phyloP scores from a whole-genome alignment of 2,797 vertebrate genomes.

The Schizothorax lantsangensis region DNA sequence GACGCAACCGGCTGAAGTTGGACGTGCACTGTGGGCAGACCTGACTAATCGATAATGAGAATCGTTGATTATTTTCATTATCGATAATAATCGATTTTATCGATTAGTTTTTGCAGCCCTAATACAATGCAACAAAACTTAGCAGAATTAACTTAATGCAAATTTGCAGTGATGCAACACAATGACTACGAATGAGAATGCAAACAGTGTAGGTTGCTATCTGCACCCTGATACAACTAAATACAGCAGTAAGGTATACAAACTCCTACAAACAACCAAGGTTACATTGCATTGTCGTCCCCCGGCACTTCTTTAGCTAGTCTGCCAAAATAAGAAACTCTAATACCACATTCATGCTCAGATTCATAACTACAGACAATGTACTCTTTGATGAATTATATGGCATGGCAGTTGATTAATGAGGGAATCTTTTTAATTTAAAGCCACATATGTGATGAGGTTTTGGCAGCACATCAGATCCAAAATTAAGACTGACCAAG shows the following conservation, averaged over 20 bases:
- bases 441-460: not conserved
- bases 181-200: not conserved
- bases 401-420: not conserved
- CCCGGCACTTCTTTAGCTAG: not conserved
- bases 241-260: not conserved
- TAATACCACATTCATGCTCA: not conserved
- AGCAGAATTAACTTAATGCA: not conserved
- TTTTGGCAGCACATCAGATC: not conserved
- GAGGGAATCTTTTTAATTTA: not conserved
- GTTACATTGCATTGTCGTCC: not conserved
- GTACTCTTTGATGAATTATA: not conserved
- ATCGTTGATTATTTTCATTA: no score
- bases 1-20: no score
- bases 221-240: not conserved
- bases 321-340: not conserved
- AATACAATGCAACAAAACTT: not conserved
- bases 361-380: conserved; percentile 4
- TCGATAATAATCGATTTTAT: no score
- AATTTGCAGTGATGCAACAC: not conserved
- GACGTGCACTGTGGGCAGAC: no score
- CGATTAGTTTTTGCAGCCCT: no score
- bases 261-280: not conserved
- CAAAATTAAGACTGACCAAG: not conserved
- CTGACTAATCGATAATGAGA: no score
- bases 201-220: not conserved